These are phyloP conservation scores for Spondyliosoma cantharus DNA, from an alignment of 2,797 vertebrate species.

Conservation along the genomic window DNA sequence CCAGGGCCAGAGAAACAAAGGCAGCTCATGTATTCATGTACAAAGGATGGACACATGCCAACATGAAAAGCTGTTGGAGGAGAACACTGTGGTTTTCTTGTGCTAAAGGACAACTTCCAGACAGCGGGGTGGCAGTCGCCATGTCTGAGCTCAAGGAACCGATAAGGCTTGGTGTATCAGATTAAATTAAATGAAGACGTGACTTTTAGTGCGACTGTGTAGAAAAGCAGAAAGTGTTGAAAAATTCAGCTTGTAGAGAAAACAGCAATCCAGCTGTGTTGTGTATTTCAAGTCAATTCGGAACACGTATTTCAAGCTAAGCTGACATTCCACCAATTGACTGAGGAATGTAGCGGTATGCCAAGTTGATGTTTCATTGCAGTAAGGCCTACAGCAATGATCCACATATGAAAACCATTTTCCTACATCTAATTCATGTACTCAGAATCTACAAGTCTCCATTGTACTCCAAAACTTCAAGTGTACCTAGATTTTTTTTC, in stretches of 20 bases:
- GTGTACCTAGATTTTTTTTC: slow-evolving; percentile 31
- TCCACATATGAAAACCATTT: slow-evolving; percentile 78
- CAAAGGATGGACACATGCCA: slow-evolving; percentile 81
- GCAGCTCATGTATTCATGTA: slow-evolving; percentile 81
- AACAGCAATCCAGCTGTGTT: slow-evolving; percentile 61
- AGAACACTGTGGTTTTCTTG: slow-evolving; percentile 68
- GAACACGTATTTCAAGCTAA: slow-evolving; percentile 56
- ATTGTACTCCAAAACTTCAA: slow-evolving; percentile 62
- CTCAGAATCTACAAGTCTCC: slow-evolving; percentile 68
- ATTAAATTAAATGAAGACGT: slow-evolving; percentile 53
- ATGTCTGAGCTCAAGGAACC: slow-evolving; percentile 38
- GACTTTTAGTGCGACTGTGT: slow-evolving; percentile 11
- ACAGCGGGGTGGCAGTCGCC: slow-evolving; percentile 63
- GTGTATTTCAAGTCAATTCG: slow-evolving; percentile 51
- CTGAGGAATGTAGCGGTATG: slow-evolving; percentile 65
- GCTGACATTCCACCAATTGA: slow-evolving; percentile 73
- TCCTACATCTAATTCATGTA: slow-evolving; percentile 64
- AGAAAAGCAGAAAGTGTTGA: slow-evolving; percentile 46
- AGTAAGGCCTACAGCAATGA: slow-evolving; percentile 58
- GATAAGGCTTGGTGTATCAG: slow-evolving; percentile 34
- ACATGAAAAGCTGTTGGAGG: slow-evolving; percentile 66
- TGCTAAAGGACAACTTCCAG: slow-evolving; percentile 67
- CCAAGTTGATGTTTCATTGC: slow-evolving; percentile 60
- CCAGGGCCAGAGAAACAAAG: slow-evolving; percentile 78
- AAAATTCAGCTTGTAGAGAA: slow-evolving; percentile 38